These are phyloP conservation scores for Callyntrura guangdongensis DNA, from an alignment of 2,888 invertebrate genomes.

Conservation along the genomic window DNA sequence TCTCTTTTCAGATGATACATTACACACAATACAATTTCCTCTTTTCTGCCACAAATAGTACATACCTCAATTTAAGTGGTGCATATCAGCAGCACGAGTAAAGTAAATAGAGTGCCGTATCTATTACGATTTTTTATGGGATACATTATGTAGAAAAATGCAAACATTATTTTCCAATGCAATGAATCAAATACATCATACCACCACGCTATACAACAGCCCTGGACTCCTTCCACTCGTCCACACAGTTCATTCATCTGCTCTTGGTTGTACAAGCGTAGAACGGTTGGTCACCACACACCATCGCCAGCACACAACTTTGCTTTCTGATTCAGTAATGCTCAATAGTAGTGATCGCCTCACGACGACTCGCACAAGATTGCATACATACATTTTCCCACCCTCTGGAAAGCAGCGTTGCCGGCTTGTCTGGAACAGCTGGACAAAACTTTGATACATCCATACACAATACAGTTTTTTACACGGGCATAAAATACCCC, in stretches of 20 bases:
- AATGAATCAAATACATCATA: slow-evolving; percentile 56
- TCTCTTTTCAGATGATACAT: slow-evolving; percentile 62
- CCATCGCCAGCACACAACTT: slow-evolving; percentile 37
- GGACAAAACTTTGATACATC: too few relatives aligned
- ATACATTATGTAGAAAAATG: slow-evolving; percentile 51
- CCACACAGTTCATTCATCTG: slow-evolving; percentile 1
- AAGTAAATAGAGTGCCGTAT: slow-evolving; percentile 26
- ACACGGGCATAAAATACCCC: too few relatives aligned
- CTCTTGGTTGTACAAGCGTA: slow-evolving; percentile 9
- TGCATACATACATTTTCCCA: slow-evolving; percentile 75
- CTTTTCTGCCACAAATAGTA: not conserved
- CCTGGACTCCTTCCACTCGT: too few relatives aligned
- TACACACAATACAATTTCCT: slow-evolving; percentile 71
- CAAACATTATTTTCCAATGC: slow-evolving; percentile 66
- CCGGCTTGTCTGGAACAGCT: slow-evolving; percentile 80
- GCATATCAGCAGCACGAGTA: slow-evolving; percentile 21
- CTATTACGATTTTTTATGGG: slow-evolving; percentile 48
- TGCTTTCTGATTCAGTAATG: slow-evolving; percentile 25
- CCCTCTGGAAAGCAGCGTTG: slow-evolving; percentile 80
- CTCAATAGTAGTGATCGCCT: slow-evolving; percentile 21
- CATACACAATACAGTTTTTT: too few relatives aligned
- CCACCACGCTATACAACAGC: slow-evolving; percentile 10
- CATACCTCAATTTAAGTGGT: slow-evolving; percentile 28
- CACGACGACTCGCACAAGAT: slow-evolving; percentile 20
- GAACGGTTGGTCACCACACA: slow-evolving; percentile 49